Conservation (phyloP, 2,797 vertebrate species). For the Argentina silus region DNA sequence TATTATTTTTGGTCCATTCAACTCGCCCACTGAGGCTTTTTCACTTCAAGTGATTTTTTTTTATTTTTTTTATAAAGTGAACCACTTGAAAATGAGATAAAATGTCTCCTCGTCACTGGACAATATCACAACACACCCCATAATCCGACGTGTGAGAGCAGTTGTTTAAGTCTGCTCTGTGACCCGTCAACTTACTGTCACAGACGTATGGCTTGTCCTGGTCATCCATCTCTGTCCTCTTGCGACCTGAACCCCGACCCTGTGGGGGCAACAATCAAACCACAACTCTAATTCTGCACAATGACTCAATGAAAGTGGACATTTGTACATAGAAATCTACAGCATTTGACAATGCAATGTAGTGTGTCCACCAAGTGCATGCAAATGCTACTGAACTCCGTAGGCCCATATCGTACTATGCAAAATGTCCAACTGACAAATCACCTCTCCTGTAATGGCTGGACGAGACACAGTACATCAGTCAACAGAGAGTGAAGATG, state of each 20-base stretch:
- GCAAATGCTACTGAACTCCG: background rate
- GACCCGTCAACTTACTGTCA: constrained; percentile 88
- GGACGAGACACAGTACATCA: background rate
- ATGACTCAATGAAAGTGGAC: background rate
- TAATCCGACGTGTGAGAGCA: background rate
- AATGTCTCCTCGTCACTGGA: background rate
- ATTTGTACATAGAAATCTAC: background rate
- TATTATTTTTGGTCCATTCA: background rate
- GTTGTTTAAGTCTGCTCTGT: too few relatives aligned
- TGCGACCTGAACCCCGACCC: constrained; percentile 92
- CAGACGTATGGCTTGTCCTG: constrained; percentile 97
- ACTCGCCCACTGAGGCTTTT: background rate
- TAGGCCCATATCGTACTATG: background rate
- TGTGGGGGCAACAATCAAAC: constrained; percentile 52
- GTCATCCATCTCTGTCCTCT: constrained; percentile 89
- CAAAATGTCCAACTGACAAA: background rate
- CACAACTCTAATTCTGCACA: background rate
- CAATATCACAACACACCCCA: background rate
- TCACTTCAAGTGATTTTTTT: background rate
- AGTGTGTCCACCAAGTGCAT: background rate
- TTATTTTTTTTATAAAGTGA: background rate
- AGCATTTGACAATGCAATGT: background rate
- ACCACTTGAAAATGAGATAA: background rate
- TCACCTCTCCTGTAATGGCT: background rate
- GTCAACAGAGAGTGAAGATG: too few relatives aligned